phyloP scores from a whole-genome alignment of 2,797 vertebrate species.

The Hyperoplus immaculatus region DNA sequence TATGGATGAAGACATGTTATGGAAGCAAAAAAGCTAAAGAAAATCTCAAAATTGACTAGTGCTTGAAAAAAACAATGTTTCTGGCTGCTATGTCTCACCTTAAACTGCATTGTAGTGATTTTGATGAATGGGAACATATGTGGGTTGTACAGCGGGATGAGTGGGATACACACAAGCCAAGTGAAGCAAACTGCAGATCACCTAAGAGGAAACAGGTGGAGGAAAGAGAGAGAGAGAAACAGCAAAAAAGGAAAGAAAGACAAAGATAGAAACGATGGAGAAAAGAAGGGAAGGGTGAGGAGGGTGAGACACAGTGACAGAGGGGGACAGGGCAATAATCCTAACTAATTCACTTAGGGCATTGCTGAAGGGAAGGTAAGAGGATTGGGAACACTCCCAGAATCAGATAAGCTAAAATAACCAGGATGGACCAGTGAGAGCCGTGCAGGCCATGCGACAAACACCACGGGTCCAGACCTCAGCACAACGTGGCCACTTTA shows the following conservation, averaged over 20 bases:
- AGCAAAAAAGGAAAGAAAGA: conserved; percentile 4
- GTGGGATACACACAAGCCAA: background rate
- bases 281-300: conserved; percentile 48
- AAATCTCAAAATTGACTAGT: too few relatives aligned
- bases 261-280: conserved; percentile 22
- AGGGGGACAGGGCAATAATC: conserved; percentile 81
- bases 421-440: conserved; percentile 74
- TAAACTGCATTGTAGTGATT: conserved; percentile 2
- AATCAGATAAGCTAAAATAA: conserved; percentile 90
- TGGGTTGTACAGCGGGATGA: background rate
- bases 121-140: background rate
- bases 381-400: conserved; percentile 91
- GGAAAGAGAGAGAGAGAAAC: conserved; percentile 2
- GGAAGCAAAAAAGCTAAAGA: too few relatives aligned
- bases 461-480: conserved; percentile 44
- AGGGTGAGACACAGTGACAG: conserved; percentile 57
- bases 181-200: background rate
- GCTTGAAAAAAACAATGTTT: too few relatives aligned
- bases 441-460: conserved; percentile 56
- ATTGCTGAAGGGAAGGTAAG: conserved; percentile 89
- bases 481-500: conserved; percentile 20
- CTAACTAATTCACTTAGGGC: conserved; percentile 89
- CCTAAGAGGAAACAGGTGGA: conserved; percentile 3
- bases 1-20: too few relatives aligned
- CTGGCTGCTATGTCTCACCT: background rate